Evolutionary conservation across 2,888 invertebrate species (phyloP).

Genomic region (Amphiduros pacificus): DNA sequence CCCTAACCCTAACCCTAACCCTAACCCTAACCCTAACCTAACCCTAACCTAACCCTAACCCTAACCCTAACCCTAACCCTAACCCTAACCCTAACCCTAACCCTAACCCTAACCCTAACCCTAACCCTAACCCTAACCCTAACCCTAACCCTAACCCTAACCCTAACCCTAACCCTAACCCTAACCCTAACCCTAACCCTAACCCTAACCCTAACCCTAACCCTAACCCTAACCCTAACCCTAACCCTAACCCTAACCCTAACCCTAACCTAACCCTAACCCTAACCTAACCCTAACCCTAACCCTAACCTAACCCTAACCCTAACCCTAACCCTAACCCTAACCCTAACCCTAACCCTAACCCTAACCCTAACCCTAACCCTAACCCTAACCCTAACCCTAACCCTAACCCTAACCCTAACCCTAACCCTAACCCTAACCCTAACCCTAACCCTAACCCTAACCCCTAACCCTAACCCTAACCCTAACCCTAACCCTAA

Average conservation of each 20-base stretch:
- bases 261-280: constrained; percentile 31
- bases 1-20: constrained; percentile 21
- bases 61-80: constrained; percentile 18
- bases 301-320: constrained; percentile 25
- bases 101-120: constrained; percentile 24
- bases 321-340: constrained; percentile 29
- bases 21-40: constrained; percentile 28
- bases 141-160: constrained; percentile 17
- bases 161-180: constrained; percentile 29
- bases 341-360: constrained; percentile 27
- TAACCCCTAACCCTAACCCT: constrained; percentile 25
- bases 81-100: constrained; percentile 25
- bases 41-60: constrained; percentile 27
- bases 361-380: constrained; percentile 16
- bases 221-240: constrained; percentile 19
- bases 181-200: constrained; percentile 25
- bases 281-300: constrained; percentile 26
- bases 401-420: constrained; percentile 14
- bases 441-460: constrained; percentile 21
- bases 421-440: constrained; percentile 14
- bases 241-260: constrained; percentile 32
- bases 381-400: constrained; percentile 4
- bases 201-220: constrained; percentile 8
- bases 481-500: constrained; percentile 28
- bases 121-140: constrained; percentile 19